Evolutionary conservation across 2,797 vertebrate species (phyloP).

Genomic region (Varecia variegata): DNA sequence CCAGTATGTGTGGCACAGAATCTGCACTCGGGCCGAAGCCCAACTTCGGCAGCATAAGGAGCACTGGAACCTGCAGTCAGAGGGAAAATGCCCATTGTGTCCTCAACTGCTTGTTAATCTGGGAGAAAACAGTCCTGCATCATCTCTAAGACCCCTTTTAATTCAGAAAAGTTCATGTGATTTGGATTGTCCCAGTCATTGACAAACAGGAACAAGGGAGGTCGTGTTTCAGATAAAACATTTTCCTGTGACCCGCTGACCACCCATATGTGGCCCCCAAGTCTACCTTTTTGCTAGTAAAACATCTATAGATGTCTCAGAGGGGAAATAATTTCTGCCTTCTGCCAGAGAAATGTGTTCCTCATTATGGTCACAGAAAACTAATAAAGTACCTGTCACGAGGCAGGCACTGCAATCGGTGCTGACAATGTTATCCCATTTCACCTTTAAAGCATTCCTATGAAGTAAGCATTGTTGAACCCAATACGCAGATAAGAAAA

Average conservation of each 20-base stretch:
- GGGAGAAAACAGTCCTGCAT: neutral
- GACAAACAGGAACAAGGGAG: neutral
- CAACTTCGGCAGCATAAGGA: slow-evolving; percentile 63
- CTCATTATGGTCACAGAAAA: neutral
- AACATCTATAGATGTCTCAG: neutral
- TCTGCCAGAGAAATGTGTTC: neutral
- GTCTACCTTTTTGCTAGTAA: neutral
- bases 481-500: neutral
- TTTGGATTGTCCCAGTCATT: neutral
- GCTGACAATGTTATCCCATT: neutral
- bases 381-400: neutral
- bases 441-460: neutral
- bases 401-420: neutral
- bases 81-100: neutral
- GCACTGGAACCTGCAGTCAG: slow-evolving; percentile 76
- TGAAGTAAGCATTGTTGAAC: neutral
- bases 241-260: neutral
- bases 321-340: neutral
- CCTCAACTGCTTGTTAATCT: neutral
- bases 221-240: neutral
- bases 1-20: slow-evolving; percentile 71
- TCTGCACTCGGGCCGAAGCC: slow-evolving; percentile 64
- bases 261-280: neutral
- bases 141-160: neutral
- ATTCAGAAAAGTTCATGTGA: neutral